Percentiles rank a stretch among this genome's conserved stretches.
Conservation (phyloP, 2,888 invertebrate species). For the Maniola hyperantus region DNA sequence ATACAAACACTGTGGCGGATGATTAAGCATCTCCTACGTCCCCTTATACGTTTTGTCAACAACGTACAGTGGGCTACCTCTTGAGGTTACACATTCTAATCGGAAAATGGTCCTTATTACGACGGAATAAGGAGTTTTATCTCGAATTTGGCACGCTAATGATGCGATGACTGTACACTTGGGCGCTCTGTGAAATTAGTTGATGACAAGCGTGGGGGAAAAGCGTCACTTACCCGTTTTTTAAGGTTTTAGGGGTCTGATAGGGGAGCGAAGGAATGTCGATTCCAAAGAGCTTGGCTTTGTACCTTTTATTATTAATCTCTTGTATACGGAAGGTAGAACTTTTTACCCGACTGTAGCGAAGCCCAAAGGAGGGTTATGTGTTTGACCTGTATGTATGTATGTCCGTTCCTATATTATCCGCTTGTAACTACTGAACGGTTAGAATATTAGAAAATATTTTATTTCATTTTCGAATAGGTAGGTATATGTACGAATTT, state of each 20-base stretch:
- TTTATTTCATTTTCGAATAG: no score
- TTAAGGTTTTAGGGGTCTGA: constrained; percentile 33
- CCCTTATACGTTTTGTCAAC: constrained; percentile 35
- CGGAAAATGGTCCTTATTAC: constrained; percentile 26
- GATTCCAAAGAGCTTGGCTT: constrained; percentile 28
- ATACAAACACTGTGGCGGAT: constrained; percentile 29
- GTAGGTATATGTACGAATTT: no score
- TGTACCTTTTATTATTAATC: constrained; percentile 4
- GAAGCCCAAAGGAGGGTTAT: no score
- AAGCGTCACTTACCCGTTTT: constrained; percentile 41
- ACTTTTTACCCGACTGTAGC: background rate
- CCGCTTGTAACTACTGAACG: no score
- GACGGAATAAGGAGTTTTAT: background rate
- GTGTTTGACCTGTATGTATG: no score
- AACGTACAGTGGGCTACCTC: constrained; percentile 18
- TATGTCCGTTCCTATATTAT: no score
- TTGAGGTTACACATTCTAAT: background rate
- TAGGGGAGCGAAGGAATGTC: constrained; percentile 30
- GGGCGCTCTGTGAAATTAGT: constrained; percentile 42
- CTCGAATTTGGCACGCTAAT: constrained; percentile 1
- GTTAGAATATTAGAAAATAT: no score
- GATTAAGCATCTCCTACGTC: constrained; percentile 34
- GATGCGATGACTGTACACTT: constrained; percentile 25
- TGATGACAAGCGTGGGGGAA: constrained; percentile 40
- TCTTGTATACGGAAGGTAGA: background rate